Base-by-base conservation (phyloP, 2,888 invertebrate species). In the Lingula anatina region DNA sequence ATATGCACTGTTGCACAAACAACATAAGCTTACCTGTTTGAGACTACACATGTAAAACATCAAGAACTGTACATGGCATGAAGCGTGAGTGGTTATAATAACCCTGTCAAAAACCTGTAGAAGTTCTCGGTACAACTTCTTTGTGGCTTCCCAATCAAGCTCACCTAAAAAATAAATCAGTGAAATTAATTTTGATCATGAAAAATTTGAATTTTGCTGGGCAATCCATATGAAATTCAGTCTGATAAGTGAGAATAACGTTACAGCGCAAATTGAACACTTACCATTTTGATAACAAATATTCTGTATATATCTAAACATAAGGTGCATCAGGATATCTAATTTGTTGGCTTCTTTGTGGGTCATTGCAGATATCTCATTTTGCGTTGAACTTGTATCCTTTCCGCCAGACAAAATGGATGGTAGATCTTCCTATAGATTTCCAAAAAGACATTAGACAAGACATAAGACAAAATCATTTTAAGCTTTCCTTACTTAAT, bases 11-110 rank as follows among this genome's bases (percentile, higher is more conserved):
- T 20, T 18, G 3, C n/a, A n/a, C 35, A 12, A 31, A 12, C 15
- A 31, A 18, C 7, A 7, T 39, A 15, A 39, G 15, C 60, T 83
- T 50, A 76, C 74, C 52, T 65, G 62, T 73, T 85, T 85, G 56
- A 87, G 82, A 64, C 85, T 85, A 71, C 86, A 84, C 51, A 87
- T 76, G 65, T 86, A 84, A 75, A 90, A 89, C 73, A 89, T 78
- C 5, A 86, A 66, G 72, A 86, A 90, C 75, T 89, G 90, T 2
- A 86, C 83, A 71, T 89, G 88, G 68, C 85, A 84, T 31, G 87
- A 87, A 26, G 87, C 88, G 75, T 90, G 86, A 1, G 91, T 91
- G 1, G 88, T 88, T 51, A 95, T 76, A 57, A 95, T 83, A 35
- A 88, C 80, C 65, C 83, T 84, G 63, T 93, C 89, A 75, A 94